Conservation (phyloP, 1,140 invertebrate species). For the Drosophila miranda region DNA sequence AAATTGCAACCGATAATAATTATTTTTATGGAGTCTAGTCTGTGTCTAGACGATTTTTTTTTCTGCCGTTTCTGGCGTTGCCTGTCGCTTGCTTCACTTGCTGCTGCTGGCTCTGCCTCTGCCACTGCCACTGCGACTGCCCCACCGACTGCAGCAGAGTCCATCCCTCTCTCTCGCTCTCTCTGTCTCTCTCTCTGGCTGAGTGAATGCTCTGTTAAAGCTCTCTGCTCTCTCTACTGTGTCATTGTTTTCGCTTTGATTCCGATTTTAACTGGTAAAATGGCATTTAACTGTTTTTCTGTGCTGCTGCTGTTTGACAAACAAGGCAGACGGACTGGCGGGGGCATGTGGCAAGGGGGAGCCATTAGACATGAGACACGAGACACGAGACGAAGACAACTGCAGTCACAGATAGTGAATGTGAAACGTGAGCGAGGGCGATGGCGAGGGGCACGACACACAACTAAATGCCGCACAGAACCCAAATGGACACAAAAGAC, state of each 20-base stretch:
- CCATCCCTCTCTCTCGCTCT: constrained; percentile 18
- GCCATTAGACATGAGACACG: constrained; percentile 4
- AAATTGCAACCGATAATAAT: constrained; percentile 83
- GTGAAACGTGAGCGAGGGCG: constrained; percentile 40
- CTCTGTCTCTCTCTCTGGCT: constrained; percentile 11
- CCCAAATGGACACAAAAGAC: constrained; percentile 44
- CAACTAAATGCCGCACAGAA: constrained; percentile 44
- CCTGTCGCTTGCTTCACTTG: constrained; percentile 62
- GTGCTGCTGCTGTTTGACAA: constrained; percentile 74
- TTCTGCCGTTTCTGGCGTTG: constrained; percentile 47
- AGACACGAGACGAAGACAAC: constrained; percentile 40
- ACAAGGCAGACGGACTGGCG: constrained; percentile 70
- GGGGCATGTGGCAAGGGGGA: constrained; percentile 1
- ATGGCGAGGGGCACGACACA: constrained; percentile 39
- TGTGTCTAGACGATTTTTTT: constrained; percentile 82
- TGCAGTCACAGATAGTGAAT: constrained; percentile 43
- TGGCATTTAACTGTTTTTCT: constrained; percentile 81
- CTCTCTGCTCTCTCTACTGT: constrained; percentile 46
- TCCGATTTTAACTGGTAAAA: constrained; percentile 80
- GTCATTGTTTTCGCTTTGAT: constrained; percentile 81
- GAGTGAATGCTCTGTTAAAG: constrained; percentile 53
- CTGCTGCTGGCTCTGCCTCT: constrained; percentile 48
- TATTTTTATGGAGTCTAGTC: constrained; percentile 83
- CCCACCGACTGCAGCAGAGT: constrained; percentile 2
- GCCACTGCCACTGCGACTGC: constrained; percentile 37